Conservation (phyloP, 2,797 vertebrate genomes). For the Sylvia borin region DNA sequence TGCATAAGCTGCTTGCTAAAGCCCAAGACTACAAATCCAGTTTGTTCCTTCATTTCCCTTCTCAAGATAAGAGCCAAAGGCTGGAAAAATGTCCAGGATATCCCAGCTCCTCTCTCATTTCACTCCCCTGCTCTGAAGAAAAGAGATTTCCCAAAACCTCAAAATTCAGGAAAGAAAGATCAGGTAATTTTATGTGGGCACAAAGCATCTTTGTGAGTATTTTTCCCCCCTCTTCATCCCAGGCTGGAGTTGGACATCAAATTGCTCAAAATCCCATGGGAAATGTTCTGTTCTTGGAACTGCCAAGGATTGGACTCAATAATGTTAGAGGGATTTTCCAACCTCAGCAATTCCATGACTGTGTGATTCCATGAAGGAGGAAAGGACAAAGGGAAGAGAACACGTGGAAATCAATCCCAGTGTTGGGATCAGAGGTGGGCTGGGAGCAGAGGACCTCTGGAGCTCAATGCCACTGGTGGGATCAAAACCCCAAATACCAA, state of each 20-base stretch:
- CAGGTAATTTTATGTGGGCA: not conserved
- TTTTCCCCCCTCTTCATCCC: not conserved
- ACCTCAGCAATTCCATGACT: accelerated
- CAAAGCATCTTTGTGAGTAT: not conserved
- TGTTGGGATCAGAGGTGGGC: not conserved
- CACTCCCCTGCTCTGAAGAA: not conserved
- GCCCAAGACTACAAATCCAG: not conserved
- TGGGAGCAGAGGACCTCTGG: not conserved
- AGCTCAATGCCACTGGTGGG: not conserved
- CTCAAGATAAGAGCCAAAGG: not conserved
- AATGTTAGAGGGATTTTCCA: not conserved
- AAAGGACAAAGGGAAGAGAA: not conserved
- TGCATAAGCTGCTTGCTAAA: not conserved
- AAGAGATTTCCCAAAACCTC: not conserved
- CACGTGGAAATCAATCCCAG: accelerated
- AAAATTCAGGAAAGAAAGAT: not conserved
- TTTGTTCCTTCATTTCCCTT: not conserved
- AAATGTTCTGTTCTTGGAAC: not conserved
- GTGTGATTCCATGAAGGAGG: not conserved
- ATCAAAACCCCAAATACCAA: not conserved
- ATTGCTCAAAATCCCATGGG: not conserved
- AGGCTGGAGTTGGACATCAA: not conserved
- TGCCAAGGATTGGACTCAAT: not conserved
- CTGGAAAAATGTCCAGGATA: not conserved
- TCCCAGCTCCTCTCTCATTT: not conserved